Evolutionary conservation across 2,113 vertebrate genomes (phyloP), one percentile per base, ranked within the genome.

Genomic region (Rhipidura dahli): DNA sequence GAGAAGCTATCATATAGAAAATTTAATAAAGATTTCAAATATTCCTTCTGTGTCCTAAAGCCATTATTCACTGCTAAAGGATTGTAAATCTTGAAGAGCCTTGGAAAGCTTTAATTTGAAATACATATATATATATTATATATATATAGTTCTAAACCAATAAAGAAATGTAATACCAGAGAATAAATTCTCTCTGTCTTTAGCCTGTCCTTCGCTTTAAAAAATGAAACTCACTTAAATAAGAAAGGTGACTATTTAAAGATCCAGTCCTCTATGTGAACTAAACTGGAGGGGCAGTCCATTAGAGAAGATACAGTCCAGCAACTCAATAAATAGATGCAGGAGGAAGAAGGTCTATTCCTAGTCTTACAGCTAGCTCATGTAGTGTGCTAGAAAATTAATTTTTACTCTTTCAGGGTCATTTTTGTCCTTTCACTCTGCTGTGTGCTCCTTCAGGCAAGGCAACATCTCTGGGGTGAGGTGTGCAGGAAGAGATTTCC

Each of bases 1-100:
- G 24, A 83, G 15, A 68, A 94, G 50, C 35, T 88, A 65, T 78
- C 15, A 40, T 68, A 68, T 5, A 66, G 37, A 72, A 13, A 11
- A 72, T 70, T 90, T 83, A 89, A 70, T 87, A 77, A 92, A 82
- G 39, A 87, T 91, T 93, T 96, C 72, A 93, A 89, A 85, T 71
- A 18, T 44, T 83, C 3, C 23, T 69, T 91, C 81, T 84, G 15
- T 92, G 57, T 96, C 72, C 71, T 92, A 66, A 93, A 91, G 71
- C 71, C 50, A 57, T 86, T 82, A 80, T 81, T 90, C 53, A 83
- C 47, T 83, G n/a, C 33, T 90, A 89, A 66, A 63, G 35, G 24
- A 39, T n/a, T 69, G 14, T 82, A 93, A 89, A 87, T 63, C 57
- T 82, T 35, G 40, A 57, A 72, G 87, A 40, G 8, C 40, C 65